phyloP scores from a whole-genome alignment of 1,140 invertebrate genomes.

The Caenorhabditis remanei region DNA sequence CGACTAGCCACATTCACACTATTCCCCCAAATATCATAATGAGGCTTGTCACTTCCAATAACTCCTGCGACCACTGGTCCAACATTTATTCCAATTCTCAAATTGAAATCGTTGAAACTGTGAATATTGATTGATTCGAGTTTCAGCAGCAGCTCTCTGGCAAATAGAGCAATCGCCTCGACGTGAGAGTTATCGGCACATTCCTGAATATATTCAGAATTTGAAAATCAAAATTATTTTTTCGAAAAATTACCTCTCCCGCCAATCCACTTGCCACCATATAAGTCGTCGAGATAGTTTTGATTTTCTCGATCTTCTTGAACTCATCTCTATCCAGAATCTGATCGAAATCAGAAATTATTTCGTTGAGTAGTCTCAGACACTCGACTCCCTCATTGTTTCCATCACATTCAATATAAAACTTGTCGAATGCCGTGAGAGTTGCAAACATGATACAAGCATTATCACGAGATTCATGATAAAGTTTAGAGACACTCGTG shows the following conservation, averaged over 20 bases:
- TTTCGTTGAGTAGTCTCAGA: slow-evolving; percentile 93
- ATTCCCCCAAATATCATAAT: slow-evolving; percentile 98
- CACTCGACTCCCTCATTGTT: slow-evolving; percentile 94
- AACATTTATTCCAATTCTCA: slow-evolving; percentile 77
- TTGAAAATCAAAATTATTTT: background rate
- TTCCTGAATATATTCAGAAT: slow-evolving; percentile 5
- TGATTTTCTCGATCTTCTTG: slow-evolving; percentile 92
- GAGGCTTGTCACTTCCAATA: slow-evolving; percentile 93
- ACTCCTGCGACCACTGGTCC: slow-evolving; percentile 83
- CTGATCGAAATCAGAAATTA: slow-evolving; percentile 95
- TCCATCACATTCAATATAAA: slow-evolving; percentile 92
- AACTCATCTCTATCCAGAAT: slow-evolving; percentile 87
- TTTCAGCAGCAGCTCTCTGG: slow-evolving; percentile 84
- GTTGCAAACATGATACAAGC: slow-evolving; percentile 93
- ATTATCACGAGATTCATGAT: slow-evolving; percentile 84
- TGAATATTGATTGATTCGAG: slow-evolving; percentile 82
- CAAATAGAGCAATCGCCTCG: slow-evolving; percentile 91
- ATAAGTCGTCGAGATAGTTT: slow-evolving; percentile 94
- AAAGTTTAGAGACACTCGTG: slow-evolving; percentile 67
- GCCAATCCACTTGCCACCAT: slow-evolving; percentile 92
- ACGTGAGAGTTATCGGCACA: slow-evolving; percentile 67
- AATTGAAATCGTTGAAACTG: slow-evolving; percentile 94
- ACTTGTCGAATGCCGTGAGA: slow-evolving; percentile 94
- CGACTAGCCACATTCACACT: slow-evolving; percentile 92
- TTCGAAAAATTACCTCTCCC: slow-evolving; percentile 63